Conservation (phyloP, 92 coral and sea anemone genomes). For the Blastomussa wellsi region DNA sequence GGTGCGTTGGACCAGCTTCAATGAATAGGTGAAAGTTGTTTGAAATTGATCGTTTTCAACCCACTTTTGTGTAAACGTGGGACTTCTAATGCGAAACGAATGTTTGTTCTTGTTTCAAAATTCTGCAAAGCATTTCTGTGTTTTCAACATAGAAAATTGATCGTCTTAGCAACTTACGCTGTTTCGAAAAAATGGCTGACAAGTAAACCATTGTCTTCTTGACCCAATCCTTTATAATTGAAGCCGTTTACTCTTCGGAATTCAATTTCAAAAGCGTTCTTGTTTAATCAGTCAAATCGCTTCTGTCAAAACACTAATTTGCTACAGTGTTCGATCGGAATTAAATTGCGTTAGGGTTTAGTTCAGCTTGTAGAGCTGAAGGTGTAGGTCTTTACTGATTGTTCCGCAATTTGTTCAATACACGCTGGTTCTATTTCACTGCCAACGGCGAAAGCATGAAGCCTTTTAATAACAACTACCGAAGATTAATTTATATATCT, state of each 20-base stretch:
- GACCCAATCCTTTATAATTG: neutral
- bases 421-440: neutral
- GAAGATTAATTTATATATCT: neutral
- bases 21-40: conserved; percentile 12
- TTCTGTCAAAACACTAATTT: neutral
- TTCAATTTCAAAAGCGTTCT: neutral
- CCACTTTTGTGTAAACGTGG: neutral
- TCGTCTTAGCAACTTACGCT: neutral
- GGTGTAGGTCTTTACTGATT: neutral
- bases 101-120: conserved; percentile 5
- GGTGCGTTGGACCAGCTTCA: neutral
- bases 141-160: neutral
- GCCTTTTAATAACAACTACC: neutral
- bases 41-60: neutral
- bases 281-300: neutral
- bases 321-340: neutral
- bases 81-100: neutral
- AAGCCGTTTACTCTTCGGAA: neutral
- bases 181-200: neutral
- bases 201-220: neutral
- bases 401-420: neutral
- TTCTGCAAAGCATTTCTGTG: neutral
- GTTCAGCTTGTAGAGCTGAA: neutral
- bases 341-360: neutral
- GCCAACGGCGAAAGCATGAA: neutral